A percentile compares a stretch with the other conserved stretches of the same genome.
These are phyloP conservation scores for Trichonephila clavipes DNA, from an alignment of 1,140 invertebrate species.

Conservation along the genomic window DNA sequence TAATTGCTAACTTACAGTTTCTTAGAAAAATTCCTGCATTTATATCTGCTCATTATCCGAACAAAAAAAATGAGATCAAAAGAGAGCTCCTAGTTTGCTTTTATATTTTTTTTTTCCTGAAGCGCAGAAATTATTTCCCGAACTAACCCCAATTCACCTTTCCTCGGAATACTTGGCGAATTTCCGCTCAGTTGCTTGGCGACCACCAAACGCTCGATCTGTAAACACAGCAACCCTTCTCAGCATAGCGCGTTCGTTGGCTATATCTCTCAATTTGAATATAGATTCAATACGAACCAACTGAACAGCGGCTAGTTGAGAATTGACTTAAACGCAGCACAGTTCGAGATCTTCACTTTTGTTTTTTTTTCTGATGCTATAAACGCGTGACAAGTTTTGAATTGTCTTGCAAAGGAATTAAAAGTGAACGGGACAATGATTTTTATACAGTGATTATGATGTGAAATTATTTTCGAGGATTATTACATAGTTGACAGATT, in stretches of 20 bases:
- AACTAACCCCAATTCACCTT: background rate
- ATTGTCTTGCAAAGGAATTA: background rate
- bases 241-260: conserved; percentile 1
- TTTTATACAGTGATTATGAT: conserved; percentile 31
- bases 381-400: conserved; percentile 36
- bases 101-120: background rate
- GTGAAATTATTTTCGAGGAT: conserved; percentile 53
- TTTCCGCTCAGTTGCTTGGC: background rate
- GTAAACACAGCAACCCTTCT: conserved; percentile 57
- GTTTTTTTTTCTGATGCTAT: conserved; percentile 19
- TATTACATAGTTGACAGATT: conserved; percentile 34
- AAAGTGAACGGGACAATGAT: background rate
- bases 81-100: background rate
- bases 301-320: conserved; percentile 34
- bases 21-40: no score
- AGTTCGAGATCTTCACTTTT: background rate
- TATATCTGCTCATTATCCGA: background rate
- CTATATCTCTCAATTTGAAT: conserved; percentile 38
- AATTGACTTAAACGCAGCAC: background rate
- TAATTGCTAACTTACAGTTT: no score
- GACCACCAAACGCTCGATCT: conserved; percentile 9
- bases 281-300: conserved; percentile 28
- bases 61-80: background rate
- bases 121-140: background rate
- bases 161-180: conserved; percentile 19